Evolutionary conservation across 2,113 vertebrate genomes (phyloP).

Genomic region (Salvelinus alpinus): DNA sequence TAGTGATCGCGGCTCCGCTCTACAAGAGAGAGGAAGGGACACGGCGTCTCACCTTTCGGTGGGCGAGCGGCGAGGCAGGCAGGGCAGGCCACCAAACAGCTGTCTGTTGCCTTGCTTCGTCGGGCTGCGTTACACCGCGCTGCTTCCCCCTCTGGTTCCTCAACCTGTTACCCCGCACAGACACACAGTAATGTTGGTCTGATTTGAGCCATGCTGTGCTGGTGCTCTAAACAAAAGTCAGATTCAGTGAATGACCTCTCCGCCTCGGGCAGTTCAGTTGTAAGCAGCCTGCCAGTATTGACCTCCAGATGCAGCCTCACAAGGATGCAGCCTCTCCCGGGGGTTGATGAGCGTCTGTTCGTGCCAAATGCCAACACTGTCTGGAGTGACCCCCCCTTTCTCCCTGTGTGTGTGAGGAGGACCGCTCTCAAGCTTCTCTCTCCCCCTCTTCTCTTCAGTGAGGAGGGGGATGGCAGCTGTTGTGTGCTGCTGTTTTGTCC

Average conservation of each 20-base stretch:
- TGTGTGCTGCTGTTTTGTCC: slow-evolving; percentile 48
- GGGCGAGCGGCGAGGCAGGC: neutral
- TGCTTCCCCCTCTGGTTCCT: neutral
- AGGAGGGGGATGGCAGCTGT: slow-evolving; percentile 24
- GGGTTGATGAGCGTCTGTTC: slow-evolving; percentile 68
- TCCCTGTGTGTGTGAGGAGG: slow-evolving; percentile 5
- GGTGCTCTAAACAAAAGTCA: neutral
- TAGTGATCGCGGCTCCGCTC: too few species aligned
- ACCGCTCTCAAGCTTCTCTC: slow-evolving; percentile 29
- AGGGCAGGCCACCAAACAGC: slow-evolving; percentile 22
- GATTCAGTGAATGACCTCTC: neutral
- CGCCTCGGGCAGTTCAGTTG: neutral
- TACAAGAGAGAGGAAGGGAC: neutral
- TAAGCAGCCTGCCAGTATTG: neutral
- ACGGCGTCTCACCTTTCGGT: slow-evolving; percentile 32
- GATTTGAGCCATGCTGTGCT: neutral
- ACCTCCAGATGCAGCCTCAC: neutral
- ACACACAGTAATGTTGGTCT: neutral
- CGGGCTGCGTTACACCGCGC: neutral
- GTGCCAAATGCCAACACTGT: slow-evolving; percentile 72
- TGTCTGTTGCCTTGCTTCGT: slow-evolving; percentile 24
- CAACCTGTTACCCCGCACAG: slow-evolving; percentile 3
- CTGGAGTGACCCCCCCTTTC: slow-evolving; percentile 24
- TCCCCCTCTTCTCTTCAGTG: slow-evolving; percentile 25
- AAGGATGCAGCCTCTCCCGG: too few species aligned